A percentile compares a stretch with the other conserved stretches of the same genome.
These are phyloP conservation scores for Oikopleura vanhoeffeni DNA, from an alignment of 23 tunicate species.

Conservation along the genomic window DNA sequence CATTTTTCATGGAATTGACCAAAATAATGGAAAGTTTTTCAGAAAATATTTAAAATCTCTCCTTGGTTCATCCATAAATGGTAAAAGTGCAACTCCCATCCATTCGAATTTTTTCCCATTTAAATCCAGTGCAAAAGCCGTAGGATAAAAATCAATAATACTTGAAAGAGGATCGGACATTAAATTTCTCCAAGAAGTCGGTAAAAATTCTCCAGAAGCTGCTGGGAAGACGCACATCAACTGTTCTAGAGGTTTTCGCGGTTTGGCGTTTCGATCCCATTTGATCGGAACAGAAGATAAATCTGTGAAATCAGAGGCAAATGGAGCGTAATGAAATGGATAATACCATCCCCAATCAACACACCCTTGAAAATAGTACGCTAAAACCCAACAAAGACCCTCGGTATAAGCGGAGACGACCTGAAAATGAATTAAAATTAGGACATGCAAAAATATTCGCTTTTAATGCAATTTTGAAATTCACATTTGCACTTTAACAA, in stretches of 20 bases:
- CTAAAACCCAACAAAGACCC: slow-evolving; percentile 84
- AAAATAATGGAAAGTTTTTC: no score
- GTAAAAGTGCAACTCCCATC: slow-evolving; percentile 93
- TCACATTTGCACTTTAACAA: no score
- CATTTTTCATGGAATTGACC: no score
- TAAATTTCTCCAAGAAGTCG: slow-evolving; percentile 61
- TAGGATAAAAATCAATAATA: slow-evolving; percentile 87
- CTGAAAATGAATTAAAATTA: no score
- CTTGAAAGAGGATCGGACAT: slow-evolving; percentile 73
- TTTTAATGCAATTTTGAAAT: no score
- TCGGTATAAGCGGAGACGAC: slow-evolving; percentile 62
- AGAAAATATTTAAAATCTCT: no score
- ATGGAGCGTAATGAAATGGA: slow-evolving; percentile 95
- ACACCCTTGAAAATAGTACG: slow-evolving; percentile 93
- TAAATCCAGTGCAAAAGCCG: slow-evolving; percentile 62
- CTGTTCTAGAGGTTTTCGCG: slow-evolving; percentile 84
- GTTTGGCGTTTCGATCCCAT: slow-evolving; percentile 38
- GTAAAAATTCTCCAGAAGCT: slow-evolving; percentile 83
- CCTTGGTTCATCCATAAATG: slow-evolving; percentile 84
- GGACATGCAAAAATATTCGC: no score
- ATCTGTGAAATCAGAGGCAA: slow-evolving; percentile 80
- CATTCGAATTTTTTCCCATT: slow-evolving; percentile 96
- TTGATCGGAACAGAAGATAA: slow-evolving; percentile 28
- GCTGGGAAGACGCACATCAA: slow-evolving; percentile 99
- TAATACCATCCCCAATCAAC: slow-evolving; percentile 91